These are phyloP conservation scores for Diogma glabrata DNA, from an alignment of 2,888 invertebrate genomes.

Conservation along the genomic window DNA sequence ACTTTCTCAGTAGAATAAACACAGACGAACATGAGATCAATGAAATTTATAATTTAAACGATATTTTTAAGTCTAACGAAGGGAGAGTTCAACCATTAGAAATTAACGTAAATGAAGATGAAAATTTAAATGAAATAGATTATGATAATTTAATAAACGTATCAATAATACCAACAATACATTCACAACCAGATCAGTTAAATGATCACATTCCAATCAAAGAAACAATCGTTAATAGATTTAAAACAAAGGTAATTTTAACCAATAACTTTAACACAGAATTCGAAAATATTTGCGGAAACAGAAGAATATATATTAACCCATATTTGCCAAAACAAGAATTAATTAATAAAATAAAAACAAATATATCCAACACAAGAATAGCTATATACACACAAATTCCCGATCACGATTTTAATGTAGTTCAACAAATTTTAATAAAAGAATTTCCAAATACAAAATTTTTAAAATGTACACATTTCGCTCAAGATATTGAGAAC, in stretches of 20 bases:
- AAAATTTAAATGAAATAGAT: neutral
- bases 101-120: conserved; percentile 3
- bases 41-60: neutral
- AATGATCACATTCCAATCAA: conserved; percentile 17
- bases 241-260: conserved; percentile 15
- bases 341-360: conserved; percentile 7
- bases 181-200: conserved; percentile 18
- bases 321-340: neutral
- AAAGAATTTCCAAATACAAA: neutral
- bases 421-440: neutral
- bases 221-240: conserved; percentile 12
- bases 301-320: conserved; percentile 12
- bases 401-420: conserved; percentile 12
- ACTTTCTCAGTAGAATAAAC: conserved; percentile 8
- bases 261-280: conserved; percentile 14
- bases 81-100: neutral
- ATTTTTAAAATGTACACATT: neutral
- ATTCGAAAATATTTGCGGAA: conserved; percentile 11
- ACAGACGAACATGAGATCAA: conserved; percentile 15
- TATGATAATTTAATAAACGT: no score
- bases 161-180: conserved; percentile 1
- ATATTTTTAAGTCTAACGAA: no score
- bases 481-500: neutral
- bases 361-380: conserved; percentile 3
- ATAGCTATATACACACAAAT: conserved; percentile 12